A percentile compares a stretch with the other conserved stretches of the same genome.
Evolutionary conservation across 2,113 vertebrate genomes (phyloP).

Genomic region (Xiphophorus hellerii): DNA sequence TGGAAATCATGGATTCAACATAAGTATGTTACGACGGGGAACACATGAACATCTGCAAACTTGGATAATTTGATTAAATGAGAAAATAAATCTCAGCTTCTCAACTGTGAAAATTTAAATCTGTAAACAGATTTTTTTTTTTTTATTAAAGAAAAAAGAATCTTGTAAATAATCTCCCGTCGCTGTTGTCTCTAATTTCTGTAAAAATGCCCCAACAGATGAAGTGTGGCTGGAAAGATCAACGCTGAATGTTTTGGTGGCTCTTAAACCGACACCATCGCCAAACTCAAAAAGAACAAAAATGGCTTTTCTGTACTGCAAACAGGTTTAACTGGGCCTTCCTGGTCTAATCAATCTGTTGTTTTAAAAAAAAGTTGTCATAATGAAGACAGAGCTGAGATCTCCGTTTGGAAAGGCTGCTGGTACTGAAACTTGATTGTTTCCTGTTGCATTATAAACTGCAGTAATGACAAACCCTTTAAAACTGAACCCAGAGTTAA

Average conservation of each 20-base stretch:
- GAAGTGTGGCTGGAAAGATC: neutral
- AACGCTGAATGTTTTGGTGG: neutral
- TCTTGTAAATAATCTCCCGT: neutral
- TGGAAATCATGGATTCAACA: neutral
- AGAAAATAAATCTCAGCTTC: neutral
- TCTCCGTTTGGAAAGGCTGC: neutral
- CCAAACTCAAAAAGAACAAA: neutral
- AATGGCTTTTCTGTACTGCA: neutral
- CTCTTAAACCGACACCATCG: neutral
- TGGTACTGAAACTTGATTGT: neutral
- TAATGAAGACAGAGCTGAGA: neutral
- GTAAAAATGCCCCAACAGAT: neutral
- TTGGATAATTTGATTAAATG: neutral
- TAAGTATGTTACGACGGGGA: no score
- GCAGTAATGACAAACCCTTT: conserved; percentile 30
- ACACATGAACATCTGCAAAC: neutral
- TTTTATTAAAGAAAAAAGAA: neutral
- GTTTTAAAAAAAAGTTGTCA: neutral
- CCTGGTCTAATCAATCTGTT: neutral
- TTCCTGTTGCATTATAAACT: neutral
- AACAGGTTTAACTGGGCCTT: neutral
- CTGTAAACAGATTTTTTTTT: neutral
- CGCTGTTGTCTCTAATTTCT: neutral
- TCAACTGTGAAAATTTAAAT: neutral
- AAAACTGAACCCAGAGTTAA: conserved; percentile 56